Evolutionary conservation across 2,113 vertebrate genomes (phyloP), one percentile per base, ranked within the genome.

Genomic region (Xenopus tropicalis): DNA sequence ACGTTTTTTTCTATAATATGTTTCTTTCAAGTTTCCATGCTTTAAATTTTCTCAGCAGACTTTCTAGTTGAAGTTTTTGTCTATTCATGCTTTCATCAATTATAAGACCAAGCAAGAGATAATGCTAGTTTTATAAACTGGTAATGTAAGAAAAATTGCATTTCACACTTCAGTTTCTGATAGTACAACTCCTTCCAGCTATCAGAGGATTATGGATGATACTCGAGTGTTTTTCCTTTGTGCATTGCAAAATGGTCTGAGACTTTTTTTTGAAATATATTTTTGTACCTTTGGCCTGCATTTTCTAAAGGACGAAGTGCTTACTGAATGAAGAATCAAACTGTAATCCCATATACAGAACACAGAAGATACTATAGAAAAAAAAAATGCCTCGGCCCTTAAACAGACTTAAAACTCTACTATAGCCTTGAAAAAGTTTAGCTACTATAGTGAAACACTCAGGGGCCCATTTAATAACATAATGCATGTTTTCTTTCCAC

Each of bases 1-100:
- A 58, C 54, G 66, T 63, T 46, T 62, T 46, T 62, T 76, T 76
- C 61, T 69, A 56, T 69, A 76, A 63, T 69, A 69, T 63, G 51
- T 76, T 58, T 52, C 73, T 76, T 76, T 69, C 21, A 63, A 69
- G 59, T 76, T 69, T 56, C 48, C 73, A 63, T 69, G 73, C 66
- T 69, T 76, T 62, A 62, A 76, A 76, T 56, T 69, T 76, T 69
- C 66, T 69, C 73, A 5, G 58, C 58, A 44, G 66, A 62, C 20
- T 76, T 76, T 37, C 52, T 56, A 61, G 66, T 22, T 76, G 66
- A 76, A 69, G 73, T 69, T 69, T n/a, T 76, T 69, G 73, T 76
- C 73, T 76, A 76, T 76, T 76, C 73, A 63, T 69, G 66, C 73
- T 69, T 76, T 76, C 66, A 76, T 76, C 73, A 76, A 76, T 76